phyloP scores from a whole-genome alignment of 2,888 invertebrate genomes.

The Craniophora ligustri region DNA sequence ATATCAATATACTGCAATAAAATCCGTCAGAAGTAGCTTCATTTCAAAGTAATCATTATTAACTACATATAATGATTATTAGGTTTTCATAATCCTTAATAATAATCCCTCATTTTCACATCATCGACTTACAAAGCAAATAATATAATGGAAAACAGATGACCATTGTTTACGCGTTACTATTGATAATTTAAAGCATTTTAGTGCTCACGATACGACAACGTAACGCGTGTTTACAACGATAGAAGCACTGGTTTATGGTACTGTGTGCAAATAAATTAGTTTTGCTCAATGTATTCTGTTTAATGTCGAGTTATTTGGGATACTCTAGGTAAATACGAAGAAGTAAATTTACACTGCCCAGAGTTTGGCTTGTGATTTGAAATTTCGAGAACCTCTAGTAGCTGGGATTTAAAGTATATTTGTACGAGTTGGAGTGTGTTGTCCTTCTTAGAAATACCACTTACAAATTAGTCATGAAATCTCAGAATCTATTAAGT shows the following conservation, averaged over 20 bases:
- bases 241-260: slow-evolving; percentile 26
- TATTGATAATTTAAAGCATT: slow-evolving; percentile 33
- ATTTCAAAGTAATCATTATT: no score
- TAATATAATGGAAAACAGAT: slow-evolving; percentile 25
- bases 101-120: slow-evolving; percentile 2
- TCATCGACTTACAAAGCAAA: slow-evolving; percentile 15
- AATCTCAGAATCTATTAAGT: no score
- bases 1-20: no score
- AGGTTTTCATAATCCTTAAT: not conserved
- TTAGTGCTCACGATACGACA: slow-evolving; percentile 31
- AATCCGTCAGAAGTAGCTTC: no score
- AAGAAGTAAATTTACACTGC: not conserved
- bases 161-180: slow-evolving; percentile 26
- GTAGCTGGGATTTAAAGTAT: no score
- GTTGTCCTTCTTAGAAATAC: no score
- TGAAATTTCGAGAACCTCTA: not conserved
- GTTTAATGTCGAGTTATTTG: slow-evolving; percentile 5
- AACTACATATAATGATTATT: not conserved
- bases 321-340: slow-evolving; percentile 10
- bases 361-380: not conserved
- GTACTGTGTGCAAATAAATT: slow-evolving; percentile 21
- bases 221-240: slow-evolving; percentile 38
- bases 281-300: slow-evolving; percentile 18
- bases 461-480: no score
- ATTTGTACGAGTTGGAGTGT: no score